These are phyloP conservation scores for Popillia japonica DNA, from an alignment of 1,140 invertebrate species.

Conservation along the genomic window DNA sequence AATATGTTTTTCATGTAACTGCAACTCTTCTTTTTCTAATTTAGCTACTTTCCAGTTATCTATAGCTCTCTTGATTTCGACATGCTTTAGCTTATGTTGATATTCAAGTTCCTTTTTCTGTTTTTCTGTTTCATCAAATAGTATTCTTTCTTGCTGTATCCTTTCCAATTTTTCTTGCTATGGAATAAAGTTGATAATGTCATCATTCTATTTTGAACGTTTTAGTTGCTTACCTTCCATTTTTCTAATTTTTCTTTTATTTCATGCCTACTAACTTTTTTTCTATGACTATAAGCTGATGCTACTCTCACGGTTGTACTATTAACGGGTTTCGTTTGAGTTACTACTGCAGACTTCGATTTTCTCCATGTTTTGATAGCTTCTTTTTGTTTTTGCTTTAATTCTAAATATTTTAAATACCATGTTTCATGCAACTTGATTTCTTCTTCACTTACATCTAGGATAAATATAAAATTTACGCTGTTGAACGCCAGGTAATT, in stretches of 20 bases:
- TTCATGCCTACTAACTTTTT: slow-evolving; percentile 42
- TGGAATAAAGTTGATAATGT: slow-evolving; percentile 3
- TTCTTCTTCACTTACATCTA: slow-evolving; percentile 57
- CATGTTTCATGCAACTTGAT: slow-evolving; percentile 60
- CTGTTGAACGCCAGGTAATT: no score
- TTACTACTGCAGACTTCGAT: slow-evolving; percentile 49
- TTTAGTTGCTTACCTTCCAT: slow-evolving; percentile 38
- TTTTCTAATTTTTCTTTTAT: slow-evolving; percentile 40
- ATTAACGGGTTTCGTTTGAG: slow-evolving; percentile 38
- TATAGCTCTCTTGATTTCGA: slow-evolving; percentile 42
- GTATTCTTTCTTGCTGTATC: slow-evolving; percentile 41
- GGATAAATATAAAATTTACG: neutral
- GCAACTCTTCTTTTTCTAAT: slow-evolving; percentile 40
- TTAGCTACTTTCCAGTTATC: slow-evolving; percentile 48
- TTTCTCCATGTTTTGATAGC: slow-evolving; percentile 62
- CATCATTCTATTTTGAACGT: no score
- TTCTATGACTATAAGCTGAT: slow-evolving; percentile 7
- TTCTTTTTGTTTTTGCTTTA: slow-evolving; percentile 60
- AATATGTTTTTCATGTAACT: slow-evolving; percentile 19
- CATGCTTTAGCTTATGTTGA: slow-evolving; percentile 40
- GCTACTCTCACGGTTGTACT: slow-evolving; percentile 5
- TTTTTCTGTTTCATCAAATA: slow-evolving; percentile 40
- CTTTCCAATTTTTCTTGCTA: slow-evolving; percentile 47
- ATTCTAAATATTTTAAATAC: slow-evolving; percentile 60
- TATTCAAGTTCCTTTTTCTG: slow-evolving; percentile 43